Evolutionary conservation across 1,140 invertebrate species (phyloP).

Genomic region (Drosophila ohnishii): DNA sequence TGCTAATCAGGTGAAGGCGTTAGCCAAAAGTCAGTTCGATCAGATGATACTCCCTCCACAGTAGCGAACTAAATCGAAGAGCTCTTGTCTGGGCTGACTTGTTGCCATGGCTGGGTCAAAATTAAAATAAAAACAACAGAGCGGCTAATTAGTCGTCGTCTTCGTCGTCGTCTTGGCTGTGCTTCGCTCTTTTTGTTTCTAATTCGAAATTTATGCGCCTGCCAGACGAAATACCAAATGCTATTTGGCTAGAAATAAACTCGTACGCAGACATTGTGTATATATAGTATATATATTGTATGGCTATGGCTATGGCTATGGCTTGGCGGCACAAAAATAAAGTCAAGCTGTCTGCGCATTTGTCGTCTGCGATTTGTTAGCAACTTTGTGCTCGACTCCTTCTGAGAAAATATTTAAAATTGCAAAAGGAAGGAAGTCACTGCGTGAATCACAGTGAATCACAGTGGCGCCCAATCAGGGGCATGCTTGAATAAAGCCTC

Average conservation of each 20-base stretch:
- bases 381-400: constrained; percentile 21
- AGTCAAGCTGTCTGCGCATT: constrained; percentile 61
- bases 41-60: constrained; percentile 29
- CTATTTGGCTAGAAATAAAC: constrained; percentile 72
- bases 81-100: not conserved
- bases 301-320: not conserved
- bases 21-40: constrained; percentile 38
- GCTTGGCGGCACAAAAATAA: constrained; percentile 57
- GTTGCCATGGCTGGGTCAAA: constrained; percentile 46
- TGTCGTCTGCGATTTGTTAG: constrained; percentile 65
- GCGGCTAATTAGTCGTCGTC: constrained; percentile 64
- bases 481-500: constrained; percentile 40
- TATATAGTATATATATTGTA: constrained; percentile 37
- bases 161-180: constrained; percentile 27
- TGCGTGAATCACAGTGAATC: constrained; percentile 1
- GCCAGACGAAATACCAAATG: constrained; percentile 70
- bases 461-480: not conserved
- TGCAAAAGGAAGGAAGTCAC: constrained; percentile 8
- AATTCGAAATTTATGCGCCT: constrained; percentile 68
- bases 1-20: constrained; percentile 48
- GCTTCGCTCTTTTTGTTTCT: constrained; percentile 53
- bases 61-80: constrained; percentile 28
- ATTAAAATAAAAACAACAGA: constrained; percentile 69
- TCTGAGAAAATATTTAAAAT: constrained; percentile 9
- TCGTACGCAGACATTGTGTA: constrained; percentile 42